Percentiles rank a stretch among this genome's conserved stretches.
phyloP scores from a whole-genome alignment of 1,140 invertebrate genomes.

The Battus philenor region DNA sequence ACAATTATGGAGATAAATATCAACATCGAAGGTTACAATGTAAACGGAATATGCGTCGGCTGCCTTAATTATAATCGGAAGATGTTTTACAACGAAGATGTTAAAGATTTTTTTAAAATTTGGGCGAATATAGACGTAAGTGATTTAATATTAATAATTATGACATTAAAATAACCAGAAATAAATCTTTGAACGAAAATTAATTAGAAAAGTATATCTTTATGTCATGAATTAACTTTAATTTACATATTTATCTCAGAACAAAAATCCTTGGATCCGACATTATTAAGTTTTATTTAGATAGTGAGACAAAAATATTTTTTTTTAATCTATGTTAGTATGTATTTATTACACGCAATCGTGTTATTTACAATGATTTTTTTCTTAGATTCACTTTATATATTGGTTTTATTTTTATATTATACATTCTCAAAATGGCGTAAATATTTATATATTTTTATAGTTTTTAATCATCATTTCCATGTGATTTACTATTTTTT shows the following conservation, averaged over 20 bases:
- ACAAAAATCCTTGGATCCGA: conserved; percentile 51
- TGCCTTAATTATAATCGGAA: conserved; percentile 60
- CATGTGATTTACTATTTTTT: too few species aligned
- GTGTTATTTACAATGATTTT: not conserved
- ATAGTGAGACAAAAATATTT: too few species aligned
- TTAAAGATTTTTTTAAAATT: conserved; percentile 47
- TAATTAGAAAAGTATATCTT: not conserved
- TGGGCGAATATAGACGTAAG: conserved; percentile 62
- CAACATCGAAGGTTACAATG: conserved; percentile 69
- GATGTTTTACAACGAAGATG: conserved; percentile 45
- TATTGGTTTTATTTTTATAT: too few species aligned
- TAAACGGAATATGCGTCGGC: conserved; percentile 63
- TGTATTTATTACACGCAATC: not conserved
- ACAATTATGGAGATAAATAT: conserved; percentile 66
- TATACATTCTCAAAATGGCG: too few species aligned
- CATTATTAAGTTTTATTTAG: conserved; percentile 26
- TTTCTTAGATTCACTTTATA: too few species aligned
- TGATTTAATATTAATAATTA: conserved; percentile 14
- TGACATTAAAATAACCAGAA: not conserved
- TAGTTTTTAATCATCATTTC: too few species aligned
- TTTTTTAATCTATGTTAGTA: too few species aligned
- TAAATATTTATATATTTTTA: too few species aligned
- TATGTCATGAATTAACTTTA: conserved; percentile 17
- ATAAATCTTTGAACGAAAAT: not conserved
- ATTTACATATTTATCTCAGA: conserved; percentile 30